Percentiles rank a stretch among this genome's conserved stretches.
Evolutionary conservation across 2,888 invertebrate species (phyloP).

Genomic region (Ashinkailepas kermadecensis): DNA sequence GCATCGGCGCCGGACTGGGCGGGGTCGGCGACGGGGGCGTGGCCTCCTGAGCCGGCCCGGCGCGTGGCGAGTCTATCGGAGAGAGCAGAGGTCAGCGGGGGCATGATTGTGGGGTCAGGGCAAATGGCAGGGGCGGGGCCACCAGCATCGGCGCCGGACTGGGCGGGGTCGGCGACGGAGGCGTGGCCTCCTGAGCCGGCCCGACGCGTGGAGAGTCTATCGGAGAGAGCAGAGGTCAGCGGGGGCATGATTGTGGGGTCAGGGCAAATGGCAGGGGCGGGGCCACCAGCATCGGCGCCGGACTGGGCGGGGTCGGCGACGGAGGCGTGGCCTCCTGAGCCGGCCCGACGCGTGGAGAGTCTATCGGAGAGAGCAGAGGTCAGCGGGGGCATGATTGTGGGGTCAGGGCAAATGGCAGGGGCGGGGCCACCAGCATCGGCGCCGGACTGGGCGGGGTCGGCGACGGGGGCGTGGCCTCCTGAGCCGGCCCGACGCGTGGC

Average conservation of each 20-base stretch:
- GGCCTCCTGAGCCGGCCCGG: too few relatives aligned
- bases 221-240: background rate
- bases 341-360: slow-evolving; percentile 22
- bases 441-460: slow-evolving; percentile 13
- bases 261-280: too few relatives aligned
- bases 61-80: background rate
- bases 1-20: background rate
- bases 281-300: background rate
- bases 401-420: too few relatives aligned
- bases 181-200: too few relatives aligned
- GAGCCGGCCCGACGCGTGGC: slow-evolving; percentile 23
- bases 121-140: background rate
- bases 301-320: slow-evolving; percentile 4
- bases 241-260: too few relatives aligned
- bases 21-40: slow-evolving; percentile 3
- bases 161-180: slow-evolving; percentile 7
- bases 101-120: too few relatives aligned
- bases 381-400: too few relatives aligned
- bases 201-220: slow-evolving; percentile 18
- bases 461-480: background rate
- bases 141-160: background rate
- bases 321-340: too few relatives aligned
- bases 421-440: background rate
- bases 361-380: background rate
- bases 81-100: background rate